These are phyloP conservation scores for Maconellicoccus hirsutus DNA, from an alignment of 1,140 invertebrate genomes.

Conservation along the genomic window DNA sequence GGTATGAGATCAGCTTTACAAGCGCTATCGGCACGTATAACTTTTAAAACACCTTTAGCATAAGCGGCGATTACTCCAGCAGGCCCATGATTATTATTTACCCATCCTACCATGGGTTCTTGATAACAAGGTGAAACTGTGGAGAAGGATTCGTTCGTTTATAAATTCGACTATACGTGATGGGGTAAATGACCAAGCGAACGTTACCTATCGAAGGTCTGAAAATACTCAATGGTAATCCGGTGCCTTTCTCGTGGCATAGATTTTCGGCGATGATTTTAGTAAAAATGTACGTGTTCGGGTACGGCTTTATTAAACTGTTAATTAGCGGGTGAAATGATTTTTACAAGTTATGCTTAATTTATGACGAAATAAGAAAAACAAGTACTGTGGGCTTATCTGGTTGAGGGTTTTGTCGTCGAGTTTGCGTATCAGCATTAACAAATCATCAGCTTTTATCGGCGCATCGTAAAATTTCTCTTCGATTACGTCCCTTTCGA, in stretches of 20 bases:
- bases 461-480: too few species aligned
- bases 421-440: too few species aligned
- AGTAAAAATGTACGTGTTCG: slow-evolving; percentile 61
- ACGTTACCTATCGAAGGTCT: slow-evolving; percentile 63
- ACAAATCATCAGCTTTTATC: too few species aligned
- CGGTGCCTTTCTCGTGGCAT: slow-evolving; percentile 40
- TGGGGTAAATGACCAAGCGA: too few species aligned
- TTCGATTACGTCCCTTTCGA: too few species aligned
- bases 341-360: too few species aligned
- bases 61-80: slow-evolving; percentile 38
- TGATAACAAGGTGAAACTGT: slow-evolving; percentile 46
- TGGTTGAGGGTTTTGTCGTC: too few species aligned
- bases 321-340: too few species aligned
- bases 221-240: slow-evolving; percentile 61
- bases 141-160: too few species aligned
- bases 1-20: slow-evolving; percentile 46
- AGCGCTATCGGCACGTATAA: slow-evolving; percentile 38
- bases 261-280: slow-evolving; percentile 55
- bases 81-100: slow-evolving; percentile 38
- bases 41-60: slow-evolving; percentile 43
- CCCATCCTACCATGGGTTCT: slow-evolving; percentile 52
- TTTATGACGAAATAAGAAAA: too few species aligned
- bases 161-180: too few species aligned
- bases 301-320: slow-evolving; percentile 40
- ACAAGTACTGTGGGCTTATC: too few species aligned